phyloP scores from a whole-genome alignment of 2,888 invertebrate species.

The Myathropa florea region DNA sequence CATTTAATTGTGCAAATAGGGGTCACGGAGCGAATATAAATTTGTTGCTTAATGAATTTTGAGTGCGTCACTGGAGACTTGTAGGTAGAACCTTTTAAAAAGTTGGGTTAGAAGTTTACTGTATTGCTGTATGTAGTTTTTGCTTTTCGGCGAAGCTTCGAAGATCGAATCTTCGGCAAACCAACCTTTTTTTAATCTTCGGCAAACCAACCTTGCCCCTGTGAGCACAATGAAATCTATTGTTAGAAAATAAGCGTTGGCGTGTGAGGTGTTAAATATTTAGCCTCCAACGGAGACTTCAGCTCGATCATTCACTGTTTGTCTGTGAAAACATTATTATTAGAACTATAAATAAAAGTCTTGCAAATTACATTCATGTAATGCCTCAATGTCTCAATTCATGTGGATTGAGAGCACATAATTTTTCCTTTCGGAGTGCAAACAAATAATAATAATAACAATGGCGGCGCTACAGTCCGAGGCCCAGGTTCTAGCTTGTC shows the following conservation, averaged over 20 bases:
- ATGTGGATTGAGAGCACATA: too few species aligned
- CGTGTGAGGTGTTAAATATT: not conserved
- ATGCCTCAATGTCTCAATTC: too few species aligned
- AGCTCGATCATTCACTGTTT: not conserved
- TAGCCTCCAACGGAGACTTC: not conserved
- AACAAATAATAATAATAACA: too few species aligned
- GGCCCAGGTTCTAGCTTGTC: too few species aligned
- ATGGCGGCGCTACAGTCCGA: too few species aligned
- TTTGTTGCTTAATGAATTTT: not conserved
- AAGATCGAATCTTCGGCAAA: not conserved
- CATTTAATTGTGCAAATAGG: not conserved
- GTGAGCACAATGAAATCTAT: not conserved
- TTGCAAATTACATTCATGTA: too few species aligned
- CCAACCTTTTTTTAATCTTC: not conserved
- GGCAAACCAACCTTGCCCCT: not conserved
- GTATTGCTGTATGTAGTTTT: not conserved
- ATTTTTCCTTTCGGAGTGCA: too few species aligned
- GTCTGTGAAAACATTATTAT: not conserved
- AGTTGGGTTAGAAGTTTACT: not conserved
- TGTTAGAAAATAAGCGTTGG: not conserved
- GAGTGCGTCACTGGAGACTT: not conserved
- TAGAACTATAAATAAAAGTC: not conserved
- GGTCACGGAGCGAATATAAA: not conserved
- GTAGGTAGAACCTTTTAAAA: too few species aligned
- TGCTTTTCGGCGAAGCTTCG: not conserved